phyloP scores from a whole-genome alignment of 2,113 vertebrate species.

The Tringa solitaria region DNA sequence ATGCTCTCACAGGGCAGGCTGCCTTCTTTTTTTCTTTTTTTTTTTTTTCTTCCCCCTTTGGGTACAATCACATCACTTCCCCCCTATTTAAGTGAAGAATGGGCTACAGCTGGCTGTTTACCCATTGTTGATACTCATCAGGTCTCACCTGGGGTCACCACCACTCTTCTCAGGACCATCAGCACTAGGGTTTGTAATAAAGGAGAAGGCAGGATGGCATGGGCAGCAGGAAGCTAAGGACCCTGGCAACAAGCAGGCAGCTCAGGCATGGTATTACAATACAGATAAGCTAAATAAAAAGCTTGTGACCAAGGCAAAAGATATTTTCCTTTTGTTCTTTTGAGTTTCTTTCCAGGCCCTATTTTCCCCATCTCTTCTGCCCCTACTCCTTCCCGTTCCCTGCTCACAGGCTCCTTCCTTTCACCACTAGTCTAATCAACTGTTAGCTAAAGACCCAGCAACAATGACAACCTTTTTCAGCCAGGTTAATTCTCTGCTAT shows the following conservation, averaged over 20 bases:
- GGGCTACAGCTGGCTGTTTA: neutral
- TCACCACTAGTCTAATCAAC: neutral
- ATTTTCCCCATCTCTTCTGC: neutral
- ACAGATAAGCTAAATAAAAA: neutral
- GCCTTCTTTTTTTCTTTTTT: neutral
- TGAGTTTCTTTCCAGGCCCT: neutral
- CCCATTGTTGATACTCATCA: neutral
- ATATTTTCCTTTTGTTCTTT: neutral
- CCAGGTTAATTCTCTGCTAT: neutral
- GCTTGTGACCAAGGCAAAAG: neutral
- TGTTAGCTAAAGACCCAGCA: neutral
- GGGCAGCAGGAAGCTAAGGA: neutral
- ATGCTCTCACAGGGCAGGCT: accelerated
- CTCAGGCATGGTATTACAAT: neutral
- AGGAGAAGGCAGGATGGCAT: neutral
- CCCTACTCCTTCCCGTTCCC: neutral
- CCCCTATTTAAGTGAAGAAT: neutral
- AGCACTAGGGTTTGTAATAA: neutral
- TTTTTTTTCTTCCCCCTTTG: neutral
- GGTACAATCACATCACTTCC: accelerated
- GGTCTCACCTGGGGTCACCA: neutral
- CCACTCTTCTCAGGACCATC: neutral
- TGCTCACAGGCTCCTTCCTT: neutral
- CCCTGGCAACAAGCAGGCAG: neutral
- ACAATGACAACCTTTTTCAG: neutral